Percentiles rank a stretch among this genome's conserved stretches.
These are phyloP conservation scores for Tachina fera DNA, from an alignment of 2,888 invertebrate genomes.

Conservation along the genomic window DNA sequence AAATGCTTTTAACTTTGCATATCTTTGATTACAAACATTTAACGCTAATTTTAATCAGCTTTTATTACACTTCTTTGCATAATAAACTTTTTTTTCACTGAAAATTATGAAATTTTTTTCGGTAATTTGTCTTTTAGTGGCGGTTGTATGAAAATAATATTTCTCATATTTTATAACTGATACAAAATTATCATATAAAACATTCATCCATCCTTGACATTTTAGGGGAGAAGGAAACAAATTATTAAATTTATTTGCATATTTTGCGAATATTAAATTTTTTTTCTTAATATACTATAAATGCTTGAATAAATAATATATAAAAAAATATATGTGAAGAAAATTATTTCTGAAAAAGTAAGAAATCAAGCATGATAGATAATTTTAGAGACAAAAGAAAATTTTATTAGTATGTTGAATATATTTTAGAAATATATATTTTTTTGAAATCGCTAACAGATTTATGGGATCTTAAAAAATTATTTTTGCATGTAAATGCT, in stretches of 20 bases:
- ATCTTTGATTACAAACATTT: neutral
- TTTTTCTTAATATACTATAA: neutral
- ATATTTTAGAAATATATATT: too few species aligned
- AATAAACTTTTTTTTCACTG: neutral
- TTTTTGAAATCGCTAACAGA: too few species aligned
- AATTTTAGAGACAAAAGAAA: neutral
- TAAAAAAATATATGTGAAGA: neutral
- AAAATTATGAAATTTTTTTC: neutral
- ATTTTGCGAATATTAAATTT: slow-evolving; percentile 6
- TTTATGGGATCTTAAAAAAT: too few species aligned
- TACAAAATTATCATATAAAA: slow-evolving; percentile 25
- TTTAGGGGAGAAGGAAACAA: slow-evolving; percentile 1
- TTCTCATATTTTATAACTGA: neutral
- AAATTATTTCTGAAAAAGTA: slow-evolving; percentile 15
- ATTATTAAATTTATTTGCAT: slow-evolving; percentile 48
- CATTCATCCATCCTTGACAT: slow-evolving; percentile 61
- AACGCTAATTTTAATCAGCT: slow-evolving; percentile 9
- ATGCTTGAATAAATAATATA: neutral
- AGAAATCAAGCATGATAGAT: neutral
- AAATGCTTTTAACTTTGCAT: neutral
- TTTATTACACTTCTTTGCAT: slow-evolving; percentile 9
- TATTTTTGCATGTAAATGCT: too few species aligned
- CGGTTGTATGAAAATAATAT: slow-evolving; percentile 4
- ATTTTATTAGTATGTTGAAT: neutral
- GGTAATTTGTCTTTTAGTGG: neutral